phyloP scores from a whole-genome alignment of 2,113 vertebrate species.

The Cebus imitator region DNA sequence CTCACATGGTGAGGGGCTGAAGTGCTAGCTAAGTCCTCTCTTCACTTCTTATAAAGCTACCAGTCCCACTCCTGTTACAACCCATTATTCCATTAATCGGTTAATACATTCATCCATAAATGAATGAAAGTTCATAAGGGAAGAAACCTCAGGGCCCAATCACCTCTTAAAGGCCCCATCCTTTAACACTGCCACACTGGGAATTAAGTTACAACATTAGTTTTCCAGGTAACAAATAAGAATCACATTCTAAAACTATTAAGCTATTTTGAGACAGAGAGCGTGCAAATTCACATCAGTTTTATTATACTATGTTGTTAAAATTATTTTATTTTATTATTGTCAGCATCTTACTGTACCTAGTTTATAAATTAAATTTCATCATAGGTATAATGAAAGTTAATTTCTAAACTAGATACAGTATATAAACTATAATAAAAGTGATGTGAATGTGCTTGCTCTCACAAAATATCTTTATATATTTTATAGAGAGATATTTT shows the following conservation, averaged over 20 bases:
- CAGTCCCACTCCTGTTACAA: not conserved
- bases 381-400: not conserved
- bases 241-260: not conserved
- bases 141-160: not conserved
- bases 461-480: too few relatives aligned
- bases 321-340: not conserved
- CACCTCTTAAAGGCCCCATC: not conserved
- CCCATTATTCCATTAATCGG: not conserved
- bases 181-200: not conserved
- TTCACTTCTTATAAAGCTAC: not conserved
- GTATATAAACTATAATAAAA: too few relatives aligned
- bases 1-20: not conserved
- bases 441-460: too few relatives aligned
- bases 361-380: not conserved
- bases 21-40: not conserved
- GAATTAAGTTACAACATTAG: not conserved
- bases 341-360: not conserved
- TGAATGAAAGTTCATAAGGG: not conserved
- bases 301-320: not conserved
- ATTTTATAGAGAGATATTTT: too few relatives aligned
- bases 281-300: not conserved
- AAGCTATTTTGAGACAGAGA: not conserved
- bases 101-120: not conserved
- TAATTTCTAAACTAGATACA: too few relatives aligned
- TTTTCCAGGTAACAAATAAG: not conserved